Evolutionary conservation across 2,113 vertebrate species (phyloP).

Genomic region (Ceyx cyanopectus): DNA sequence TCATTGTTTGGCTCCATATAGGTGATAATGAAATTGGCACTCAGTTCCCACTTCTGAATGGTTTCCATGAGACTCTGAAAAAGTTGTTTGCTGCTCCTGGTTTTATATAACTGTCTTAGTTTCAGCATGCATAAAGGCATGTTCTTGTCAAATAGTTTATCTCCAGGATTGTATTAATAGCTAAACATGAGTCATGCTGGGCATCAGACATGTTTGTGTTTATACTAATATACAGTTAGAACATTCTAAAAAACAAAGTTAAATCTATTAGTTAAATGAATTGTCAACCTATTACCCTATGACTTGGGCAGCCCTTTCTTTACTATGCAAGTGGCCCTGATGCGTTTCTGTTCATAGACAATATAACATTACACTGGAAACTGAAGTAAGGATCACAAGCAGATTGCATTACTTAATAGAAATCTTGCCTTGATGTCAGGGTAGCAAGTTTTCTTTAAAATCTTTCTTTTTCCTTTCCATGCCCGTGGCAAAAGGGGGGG

Average conservation of each 20-base stretch:
- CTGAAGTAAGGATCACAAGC: background rate
- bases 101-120: slow-evolving; percentile 58
- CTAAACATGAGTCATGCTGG: slow-evolving; percentile 42
- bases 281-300: background rate
- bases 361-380: background rate
- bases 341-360: background rate
- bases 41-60: slow-evolving; percentile 37
- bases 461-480: too few species aligned
- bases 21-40: slow-evolving; percentile 57
- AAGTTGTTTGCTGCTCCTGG: slow-evolving; percentile 42
- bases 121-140: slow-evolving; percentile 51
- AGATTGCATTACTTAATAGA: background rate
- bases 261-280: background rate
- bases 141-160: slow-evolving; percentile 70
- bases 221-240: background rate
- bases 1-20: slow-evolving; percentile 54
- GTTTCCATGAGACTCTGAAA: slow-evolving; percentile 27
- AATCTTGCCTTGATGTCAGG: background rate
- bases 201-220: slow-evolving; percentile 17
- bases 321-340: background rate
- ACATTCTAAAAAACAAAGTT: background rate
- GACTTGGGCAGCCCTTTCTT: background rate
- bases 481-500: too few species aligned
- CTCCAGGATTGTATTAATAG: slow-evolving; percentile 54
- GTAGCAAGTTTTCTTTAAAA: too few species aligned